Percentiles rank a stretch among this genome's conserved stretches.
Evolutionary conservation across 2,888 invertebrate genomes (phyloP).

Genomic region (Aphodius sticticus): DNA sequence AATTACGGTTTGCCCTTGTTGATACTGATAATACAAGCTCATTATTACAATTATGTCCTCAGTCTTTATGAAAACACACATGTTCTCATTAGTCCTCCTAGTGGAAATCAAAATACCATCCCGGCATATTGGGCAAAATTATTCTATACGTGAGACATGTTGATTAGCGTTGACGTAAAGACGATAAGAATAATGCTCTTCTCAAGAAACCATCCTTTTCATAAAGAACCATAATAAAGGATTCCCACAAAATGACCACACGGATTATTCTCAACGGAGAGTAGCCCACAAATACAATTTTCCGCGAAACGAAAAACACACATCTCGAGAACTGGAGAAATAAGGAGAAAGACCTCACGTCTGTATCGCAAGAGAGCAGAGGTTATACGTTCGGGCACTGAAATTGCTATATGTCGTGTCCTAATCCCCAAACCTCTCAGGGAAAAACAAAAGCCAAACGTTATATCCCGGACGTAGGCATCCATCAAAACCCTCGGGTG

Average conservation of each 20-base stretch:
- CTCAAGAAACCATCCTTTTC: too few relatives aligned
- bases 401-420: conserved; percentile 4
- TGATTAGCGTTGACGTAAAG: too few relatives aligned
- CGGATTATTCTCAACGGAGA: neutral
- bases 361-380: neutral
- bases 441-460: conserved; percentile 4
- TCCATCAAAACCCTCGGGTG: neutral
- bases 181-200: too few relatives aligned
- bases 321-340: neutral
- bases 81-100: too few relatives aligned
- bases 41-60: too few relatives aligned
- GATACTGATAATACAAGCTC: too few relatives aligned
- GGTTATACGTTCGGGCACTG: neutral
- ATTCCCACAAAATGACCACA: neutral
- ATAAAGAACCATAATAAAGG: too few relatives aligned
- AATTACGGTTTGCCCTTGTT: too few relatives aligned
- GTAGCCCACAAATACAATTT: neutral
- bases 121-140: too few relatives aligned
- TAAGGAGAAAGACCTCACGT: neutral
- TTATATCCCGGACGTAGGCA: neutral
- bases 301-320: conserved; percentile 11
- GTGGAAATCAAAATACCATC: too few relatives aligned
- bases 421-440: neutral
- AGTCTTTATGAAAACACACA: too few relatives aligned
- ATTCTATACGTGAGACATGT: too few relatives aligned